Evolutionary conservation across 2,797 vertebrate genomes (phyloP).

Genomic region (Merluccius polli): DNA sequence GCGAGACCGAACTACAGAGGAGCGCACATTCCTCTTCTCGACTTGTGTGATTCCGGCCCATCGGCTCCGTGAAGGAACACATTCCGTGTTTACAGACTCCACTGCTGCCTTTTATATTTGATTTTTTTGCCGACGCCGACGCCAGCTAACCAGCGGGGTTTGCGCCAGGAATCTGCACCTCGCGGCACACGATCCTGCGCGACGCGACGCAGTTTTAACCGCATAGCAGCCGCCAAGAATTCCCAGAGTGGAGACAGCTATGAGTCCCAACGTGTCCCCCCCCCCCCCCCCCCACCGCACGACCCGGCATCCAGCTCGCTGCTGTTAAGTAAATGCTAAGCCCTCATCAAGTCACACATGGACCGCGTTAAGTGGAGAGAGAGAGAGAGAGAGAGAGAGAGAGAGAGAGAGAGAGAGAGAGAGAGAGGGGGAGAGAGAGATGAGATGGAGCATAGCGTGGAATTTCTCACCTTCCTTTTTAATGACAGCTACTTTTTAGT

Average conservation of each 20-base stretch:
- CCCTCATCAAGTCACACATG: conserved; percentile 31
- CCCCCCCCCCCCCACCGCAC: no score
- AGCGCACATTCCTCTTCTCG: conserved; percentile 33
- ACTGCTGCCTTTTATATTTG: conserved; percentile 32
- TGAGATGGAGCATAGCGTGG: not conserved
- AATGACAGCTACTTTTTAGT: conserved; percentile 8
- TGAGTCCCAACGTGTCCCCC: not conserved
- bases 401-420: not conserved
- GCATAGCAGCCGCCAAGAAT: conserved; percentile 32
- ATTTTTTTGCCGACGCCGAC: conserved; percentile 44
- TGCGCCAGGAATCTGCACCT: conserved; percentile 59
- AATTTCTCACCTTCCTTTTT: conserved; percentile 11
- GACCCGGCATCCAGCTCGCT: conserved; percentile 2
- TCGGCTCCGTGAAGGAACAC: conserved; percentile 7
- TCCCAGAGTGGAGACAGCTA: conserved; percentile 26
- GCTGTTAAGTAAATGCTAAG: conserved; percentile 38
- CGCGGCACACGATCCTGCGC: conserved; percentile 49
- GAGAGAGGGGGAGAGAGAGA: not conserved
- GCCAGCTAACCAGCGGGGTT: conserved; percentile 35
- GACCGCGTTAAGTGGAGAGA: conserved; percentile 6
- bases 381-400: conserved; percentile 2
- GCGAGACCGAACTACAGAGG: not conserved
- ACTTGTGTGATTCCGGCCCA: not conserved
- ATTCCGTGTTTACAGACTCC: conserved; percentile 43
- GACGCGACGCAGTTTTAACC: conserved; percentile 58